Percentiles rank a stretch among this genome's conserved stretches.
Evolutionary conservation across 2,797 vertebrate genomes (phyloP).

Genomic region (Anolis apletophallus): DNA sequence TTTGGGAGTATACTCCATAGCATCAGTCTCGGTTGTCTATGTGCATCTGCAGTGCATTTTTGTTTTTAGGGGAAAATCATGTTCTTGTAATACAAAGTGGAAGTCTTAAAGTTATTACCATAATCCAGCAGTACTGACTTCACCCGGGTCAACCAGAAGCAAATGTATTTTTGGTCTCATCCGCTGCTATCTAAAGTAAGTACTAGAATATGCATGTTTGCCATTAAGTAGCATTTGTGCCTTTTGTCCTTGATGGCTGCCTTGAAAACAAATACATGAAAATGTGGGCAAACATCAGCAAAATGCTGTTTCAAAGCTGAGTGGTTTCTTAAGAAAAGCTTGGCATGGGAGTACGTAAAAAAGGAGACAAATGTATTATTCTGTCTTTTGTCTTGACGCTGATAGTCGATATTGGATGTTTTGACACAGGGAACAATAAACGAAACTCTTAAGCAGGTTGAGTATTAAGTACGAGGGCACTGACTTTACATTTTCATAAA

Average conservation of each 20-base stretch:
- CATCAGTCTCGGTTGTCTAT: background rate
- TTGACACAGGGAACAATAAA: constrained; percentile 28
- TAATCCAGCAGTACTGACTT: background rate
- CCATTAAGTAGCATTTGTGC: constrained; percentile 17
- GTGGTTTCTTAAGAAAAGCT: constrained; percentile 17
- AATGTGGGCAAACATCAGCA: constrained; percentile 19
- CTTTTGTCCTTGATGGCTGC: background rate
- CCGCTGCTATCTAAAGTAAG: background rate
- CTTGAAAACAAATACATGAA: constrained; percentile 24
- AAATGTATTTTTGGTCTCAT: background rate
- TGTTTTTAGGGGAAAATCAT: background rate
- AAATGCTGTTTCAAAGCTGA: constrained; percentile 27
- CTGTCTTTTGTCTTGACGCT: background rate
- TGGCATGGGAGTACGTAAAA: accelerated
- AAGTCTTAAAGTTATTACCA: background rate
- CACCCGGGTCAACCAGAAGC: background rate
- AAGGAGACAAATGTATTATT: constrained; percentile 15
- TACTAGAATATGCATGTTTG: background rate
- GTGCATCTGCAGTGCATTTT: background rate
- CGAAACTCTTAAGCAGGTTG: constrained; percentile 48
- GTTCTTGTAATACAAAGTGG: background rate
- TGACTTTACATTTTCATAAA: constrained; percentile 64
- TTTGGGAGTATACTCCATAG: background rate
- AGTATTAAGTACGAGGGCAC: constrained; percentile 41
- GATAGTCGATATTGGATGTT: constrained; percentile 25